A percentile compares a stretch with the other conserved stretches of the same genome.
These are phyloP conservation scores for Lacanobia wlatinum DNA, from an alignment of 2,888 invertebrate genomes.

Conservation along the genomic window DNA sequence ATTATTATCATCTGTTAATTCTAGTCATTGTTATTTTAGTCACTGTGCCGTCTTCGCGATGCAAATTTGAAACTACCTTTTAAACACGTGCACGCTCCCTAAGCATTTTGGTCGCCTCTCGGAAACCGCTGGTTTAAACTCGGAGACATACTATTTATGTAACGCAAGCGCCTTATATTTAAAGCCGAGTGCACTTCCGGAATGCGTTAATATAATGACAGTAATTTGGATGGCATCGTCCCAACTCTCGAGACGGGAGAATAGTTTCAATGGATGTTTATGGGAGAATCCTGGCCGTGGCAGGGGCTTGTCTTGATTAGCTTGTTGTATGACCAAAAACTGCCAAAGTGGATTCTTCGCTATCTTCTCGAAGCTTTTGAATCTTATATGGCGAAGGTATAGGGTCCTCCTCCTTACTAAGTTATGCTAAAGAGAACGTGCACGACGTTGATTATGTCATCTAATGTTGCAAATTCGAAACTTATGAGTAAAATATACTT, in stretches of 20 bases:
- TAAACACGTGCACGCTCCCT: too few species aligned
- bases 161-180: constrained; percentile 59
- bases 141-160: constrained; percentile 56
- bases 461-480: too few species aligned
- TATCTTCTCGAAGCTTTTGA: not conserved
- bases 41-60: too few species aligned
- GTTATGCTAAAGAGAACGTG: not conserved
- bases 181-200: constrained; percentile 54
- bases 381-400: not conserved
- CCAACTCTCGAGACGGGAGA: constrained; percentile 31
- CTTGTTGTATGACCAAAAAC: not conserved
- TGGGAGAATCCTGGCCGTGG: constrained; percentile 1
- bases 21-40: too few species aligned
- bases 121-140: not conserved
- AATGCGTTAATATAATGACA: constrained; percentile 57
- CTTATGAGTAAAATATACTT: too few species aligned
- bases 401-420: not conserved
- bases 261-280: constrained; percentile 10
- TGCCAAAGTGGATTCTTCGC: not conserved
- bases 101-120: not conserved
- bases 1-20: too few species aligned
- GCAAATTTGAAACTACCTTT: too few species aligned
- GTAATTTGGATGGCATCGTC: constrained; percentile 56
- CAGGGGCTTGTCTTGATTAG: constrained; percentile 20
- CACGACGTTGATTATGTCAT: too few species aligned